Evolutionary conservation across 2,113 vertebrate genomes (phyloP).

Genomic region (Nyctibius bracteatus): DNA sequence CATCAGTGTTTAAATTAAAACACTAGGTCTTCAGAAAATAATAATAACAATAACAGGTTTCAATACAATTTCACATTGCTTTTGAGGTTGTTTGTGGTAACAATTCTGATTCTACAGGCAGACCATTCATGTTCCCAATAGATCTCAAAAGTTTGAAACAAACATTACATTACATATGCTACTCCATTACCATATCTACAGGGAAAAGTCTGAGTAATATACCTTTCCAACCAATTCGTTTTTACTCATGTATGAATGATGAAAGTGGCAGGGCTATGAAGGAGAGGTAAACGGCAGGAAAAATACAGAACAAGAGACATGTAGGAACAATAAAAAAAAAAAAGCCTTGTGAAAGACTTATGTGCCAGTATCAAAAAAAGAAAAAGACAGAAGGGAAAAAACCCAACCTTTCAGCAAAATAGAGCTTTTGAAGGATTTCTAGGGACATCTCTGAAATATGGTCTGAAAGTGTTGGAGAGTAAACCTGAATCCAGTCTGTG

Average conservation of each 20-base stretch:
- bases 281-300: not conserved
- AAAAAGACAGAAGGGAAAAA: not conserved
- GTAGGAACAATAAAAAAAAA: not conserved
- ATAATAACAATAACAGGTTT: not conserved
- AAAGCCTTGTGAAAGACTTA: not conserved
- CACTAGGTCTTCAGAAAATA: not conserved
- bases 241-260: not conserved
- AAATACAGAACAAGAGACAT: not conserved
- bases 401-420: not conserved
- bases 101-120: not conserved
- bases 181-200: not conserved
- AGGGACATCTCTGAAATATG: not conserved
- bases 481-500: not conserved
- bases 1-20: constrained; percentile 18
- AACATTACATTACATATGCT: not conserved
- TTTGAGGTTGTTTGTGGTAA: not conserved
- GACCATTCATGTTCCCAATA: not conserved
- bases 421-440: not conserved
- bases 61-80: not conserved
- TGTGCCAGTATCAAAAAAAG: not conserved
- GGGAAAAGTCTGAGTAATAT: not conserved
- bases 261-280: not conserved
- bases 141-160: not conserved
- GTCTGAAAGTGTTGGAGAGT: not conserved
- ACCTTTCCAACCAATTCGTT: not conserved